Evolutionary conservation across 2,888 invertebrate genomes (phyloP).

Genomic region (Hedya salicella): DNA sequence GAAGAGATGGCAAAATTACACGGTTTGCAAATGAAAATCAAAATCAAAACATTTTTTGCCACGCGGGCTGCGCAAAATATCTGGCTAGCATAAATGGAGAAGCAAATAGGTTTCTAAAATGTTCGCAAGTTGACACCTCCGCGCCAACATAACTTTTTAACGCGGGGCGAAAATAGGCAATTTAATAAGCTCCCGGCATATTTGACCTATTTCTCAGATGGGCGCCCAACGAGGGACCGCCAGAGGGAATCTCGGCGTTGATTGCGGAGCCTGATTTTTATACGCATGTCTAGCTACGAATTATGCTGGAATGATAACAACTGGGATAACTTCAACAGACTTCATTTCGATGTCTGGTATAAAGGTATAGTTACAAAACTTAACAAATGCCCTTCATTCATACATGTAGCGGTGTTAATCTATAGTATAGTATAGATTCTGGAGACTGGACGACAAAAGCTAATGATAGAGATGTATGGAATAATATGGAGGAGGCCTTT

Average conservation of each 20-base stretch:
- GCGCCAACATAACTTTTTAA: constrained; percentile 28
- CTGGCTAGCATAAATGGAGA: neutral
- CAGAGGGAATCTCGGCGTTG: constrained; percentile 28
- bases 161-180: constrained; percentile 35
- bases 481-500: too few species aligned
- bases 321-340: neutral
- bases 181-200: constrained; percentile 37
- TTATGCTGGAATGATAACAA: constrained; percentile 7
- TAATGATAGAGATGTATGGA: too few species aligned
- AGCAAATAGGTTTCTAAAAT: neutral
- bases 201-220: constrained; percentile 42
- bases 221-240: constrained; percentile 22
- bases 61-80: neutral
- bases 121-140: neutral
- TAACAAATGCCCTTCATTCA: too few species aligned
- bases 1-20: too few species aligned
- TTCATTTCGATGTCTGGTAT: too few species aligned
- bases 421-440: too few species aligned
- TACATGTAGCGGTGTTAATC: too few species aligned
- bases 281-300: constrained; percentile 16
- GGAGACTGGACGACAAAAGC: too few species aligned
- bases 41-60: too few species aligned
- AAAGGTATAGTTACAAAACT: too few species aligned
- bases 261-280: constrained; percentile 28
- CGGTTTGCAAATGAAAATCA: too few species aligned